Conservation (phyloP, 2,888 invertebrate genomes). For the Philonicus albiceps region DNA sequence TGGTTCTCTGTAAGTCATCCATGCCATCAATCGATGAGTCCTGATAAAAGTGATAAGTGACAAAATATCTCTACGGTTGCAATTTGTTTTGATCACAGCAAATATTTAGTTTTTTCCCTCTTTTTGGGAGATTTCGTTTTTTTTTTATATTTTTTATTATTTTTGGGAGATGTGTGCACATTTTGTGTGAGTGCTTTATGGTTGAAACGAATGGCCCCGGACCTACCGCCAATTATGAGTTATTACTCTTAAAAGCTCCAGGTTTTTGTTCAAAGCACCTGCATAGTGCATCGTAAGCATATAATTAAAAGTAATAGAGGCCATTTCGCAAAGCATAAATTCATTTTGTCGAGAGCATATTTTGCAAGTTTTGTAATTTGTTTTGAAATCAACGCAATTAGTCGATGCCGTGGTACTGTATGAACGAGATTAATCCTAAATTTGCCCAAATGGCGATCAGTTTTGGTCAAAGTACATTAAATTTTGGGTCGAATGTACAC, state of each 20-base stretch:
- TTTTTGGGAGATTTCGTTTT: not conserved
- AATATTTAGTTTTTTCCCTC: not conserved
- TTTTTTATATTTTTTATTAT: conserved; percentile 2
- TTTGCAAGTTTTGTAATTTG: conserved; percentile 26
- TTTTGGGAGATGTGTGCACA: not conserved
- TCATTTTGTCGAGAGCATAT: conserved; percentile 38
- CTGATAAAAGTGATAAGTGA: not conserved
- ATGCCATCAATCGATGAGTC: not conserved
- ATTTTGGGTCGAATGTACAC: not conserved
- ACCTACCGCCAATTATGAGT: not conserved
- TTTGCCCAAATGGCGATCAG: not conserved
- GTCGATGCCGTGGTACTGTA: not conserved
- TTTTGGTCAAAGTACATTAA: not conserved
- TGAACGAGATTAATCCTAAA: conserved; percentile 19
- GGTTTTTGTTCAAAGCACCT: conserved; percentile 19
- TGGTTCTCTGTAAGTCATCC: not conserved
- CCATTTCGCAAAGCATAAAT: conserved; percentile 53
- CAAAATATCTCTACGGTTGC: not conserved
- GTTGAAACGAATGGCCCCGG: not conserved
- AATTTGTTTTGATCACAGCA: conserved; percentile 27
- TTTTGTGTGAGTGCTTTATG: conserved; percentile 17
- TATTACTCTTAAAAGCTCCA: conserved; percentile 40
- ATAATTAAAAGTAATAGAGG: conserved; percentile 60
- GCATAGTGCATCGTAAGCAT: conserved; percentile 7
- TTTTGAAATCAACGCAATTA: conserved; percentile 26